These are phyloP conservation scores for Megaceryle torquata DNA, from an alignment of 2,113 vertebrate species.

Conservation along the genomic window DNA sequence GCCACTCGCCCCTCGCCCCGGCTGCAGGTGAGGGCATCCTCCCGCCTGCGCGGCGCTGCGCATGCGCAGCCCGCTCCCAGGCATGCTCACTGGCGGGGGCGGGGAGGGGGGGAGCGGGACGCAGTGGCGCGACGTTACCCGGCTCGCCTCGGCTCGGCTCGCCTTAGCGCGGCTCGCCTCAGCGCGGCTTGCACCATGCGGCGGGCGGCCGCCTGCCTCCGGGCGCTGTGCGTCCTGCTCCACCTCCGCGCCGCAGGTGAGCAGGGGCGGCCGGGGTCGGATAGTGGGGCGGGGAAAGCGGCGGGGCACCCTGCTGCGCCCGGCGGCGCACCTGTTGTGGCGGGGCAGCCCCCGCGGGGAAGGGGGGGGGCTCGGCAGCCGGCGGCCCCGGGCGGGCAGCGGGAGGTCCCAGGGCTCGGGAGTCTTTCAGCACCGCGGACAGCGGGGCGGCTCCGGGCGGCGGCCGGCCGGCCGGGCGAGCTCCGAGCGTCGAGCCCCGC, in stretches of 20 bases:
- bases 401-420: neutral
- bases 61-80: slow-evolving; percentile 31
- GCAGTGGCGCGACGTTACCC: neutral
- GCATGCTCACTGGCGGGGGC: slow-evolving; percentile 51
- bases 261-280: neutral
- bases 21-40: neutral
- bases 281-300: neutral
- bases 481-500: neutral
- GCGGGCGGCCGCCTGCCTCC: slow-evolving; percentile 37
- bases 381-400: neutral
- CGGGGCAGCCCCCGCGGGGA: neutral
- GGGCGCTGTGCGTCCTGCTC: slow-evolving; percentile 66
- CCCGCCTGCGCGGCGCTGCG: neutral
- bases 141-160: neutral
- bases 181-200: slow-evolving; percentile 56
- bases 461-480: neutral
- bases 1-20: neutral
- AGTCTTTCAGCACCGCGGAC: slow-evolving; percentile 11
- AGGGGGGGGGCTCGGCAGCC: too few relatives aligned
- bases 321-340: slow-evolving; percentile 25
- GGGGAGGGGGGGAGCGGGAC: neutral
- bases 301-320: neutral
- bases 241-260: slow-evolving; percentile 75
- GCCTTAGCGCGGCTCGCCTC: neutral
- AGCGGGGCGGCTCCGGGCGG: neutral